A percentile compares a stretch with the other conserved stretches of the same genome.
phyloP scores from a whole-genome alignment of 2,797 vertebrate genomes.

The Merluccius polli region DNA sequence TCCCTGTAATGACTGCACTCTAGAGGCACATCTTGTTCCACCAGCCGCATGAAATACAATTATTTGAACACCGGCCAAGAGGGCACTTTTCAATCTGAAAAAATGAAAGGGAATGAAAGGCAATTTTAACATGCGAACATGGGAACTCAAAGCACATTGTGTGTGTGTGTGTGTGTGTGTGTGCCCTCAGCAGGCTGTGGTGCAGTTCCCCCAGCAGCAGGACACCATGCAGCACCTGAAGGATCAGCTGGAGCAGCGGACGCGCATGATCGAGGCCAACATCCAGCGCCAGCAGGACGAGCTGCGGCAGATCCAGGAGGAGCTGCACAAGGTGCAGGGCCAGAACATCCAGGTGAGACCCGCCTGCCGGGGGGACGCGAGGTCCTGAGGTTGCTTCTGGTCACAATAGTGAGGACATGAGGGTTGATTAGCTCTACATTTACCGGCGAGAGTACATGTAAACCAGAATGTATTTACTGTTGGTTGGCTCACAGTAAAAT shows the following conservation, averaged over 20 bases:
- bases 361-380: background rate
- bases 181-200: conserved; percentile 66
- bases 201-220: conserved; percentile 91
- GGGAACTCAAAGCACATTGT: background rate
- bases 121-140: background rate
- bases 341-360: conserved; percentile 83
- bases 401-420: too few species aligned
- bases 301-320: conserved; percentile 90
- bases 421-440: too few species aligned
- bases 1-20: conserved; percentile 1
- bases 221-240: conserved; percentile 97
- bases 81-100: background rate
- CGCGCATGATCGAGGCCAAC: conserved; percentile 91
- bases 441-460: too few species aligned
- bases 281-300: conserved; percentile 96
- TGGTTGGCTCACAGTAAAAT: too few species aligned
- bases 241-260: conserved; percentile 93
- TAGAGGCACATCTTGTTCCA: background rate
- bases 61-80: background rate
- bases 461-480: too few species aligned
- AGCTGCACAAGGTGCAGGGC: conserved; percentile 92
- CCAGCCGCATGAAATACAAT: background rate
- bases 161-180: background rate
- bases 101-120: background rate
- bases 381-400: too few species aligned